Conservation (phyloP, 2,113 vertebrate species). For the Limnothrissa miodon region DNA sequence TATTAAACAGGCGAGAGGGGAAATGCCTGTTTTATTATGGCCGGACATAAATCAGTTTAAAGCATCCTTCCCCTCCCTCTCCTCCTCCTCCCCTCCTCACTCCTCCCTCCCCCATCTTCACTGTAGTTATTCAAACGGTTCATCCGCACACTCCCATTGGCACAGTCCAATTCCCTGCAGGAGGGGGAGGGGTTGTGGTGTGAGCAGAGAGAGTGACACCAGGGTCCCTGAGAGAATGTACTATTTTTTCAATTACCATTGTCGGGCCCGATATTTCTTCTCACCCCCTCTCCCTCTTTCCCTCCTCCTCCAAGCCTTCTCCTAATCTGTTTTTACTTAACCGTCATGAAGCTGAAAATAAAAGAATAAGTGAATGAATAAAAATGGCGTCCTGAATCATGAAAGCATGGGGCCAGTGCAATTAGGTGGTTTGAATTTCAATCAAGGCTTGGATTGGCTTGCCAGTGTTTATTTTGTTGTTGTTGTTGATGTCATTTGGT, state of each 20-base stretch:
- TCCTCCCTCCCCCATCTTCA: slow-evolving; percentile 77
- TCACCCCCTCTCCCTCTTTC: background rate
- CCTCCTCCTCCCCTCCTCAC: slow-evolving; percentile 42
- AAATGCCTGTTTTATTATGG: slow-evolving; percentile 95
- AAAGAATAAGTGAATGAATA: slow-evolving; percentile 15
- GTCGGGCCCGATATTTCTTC: slow-evolving; percentile 24
- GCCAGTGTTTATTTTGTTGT: background rate
- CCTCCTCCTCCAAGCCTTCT: background rate
- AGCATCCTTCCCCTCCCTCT: slow-evolving; percentile 93
- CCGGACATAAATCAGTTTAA: slow-evolving; percentile 99
- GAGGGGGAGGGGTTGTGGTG: slow-evolving; percentile 32
- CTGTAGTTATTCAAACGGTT: slow-evolving; percentile 92
- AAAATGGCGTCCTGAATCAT: slow-evolving; percentile 25
- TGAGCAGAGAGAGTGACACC: slow-evolving; percentile 37
- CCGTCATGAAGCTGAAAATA: slow-evolving; percentile 27
- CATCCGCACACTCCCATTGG: slow-evolving; percentile 82
- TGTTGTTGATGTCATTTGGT: background rate
- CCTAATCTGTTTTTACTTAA: slow-evolving; percentile 30
- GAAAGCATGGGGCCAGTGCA: background rate
- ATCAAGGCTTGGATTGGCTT: background rate
- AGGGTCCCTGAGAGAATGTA: slow-evolving; percentile 42
- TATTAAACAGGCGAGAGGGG: slow-evolving; percentile 97
- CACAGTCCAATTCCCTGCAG: slow-evolving; percentile 80
- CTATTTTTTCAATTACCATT: slow-evolving; percentile 44
- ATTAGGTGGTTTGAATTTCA: slow-evolving; percentile 23